Base-by-base conservation (phyloP, 2,888 invertebrate genomes). In the Argyresthia albistria region DNA sequence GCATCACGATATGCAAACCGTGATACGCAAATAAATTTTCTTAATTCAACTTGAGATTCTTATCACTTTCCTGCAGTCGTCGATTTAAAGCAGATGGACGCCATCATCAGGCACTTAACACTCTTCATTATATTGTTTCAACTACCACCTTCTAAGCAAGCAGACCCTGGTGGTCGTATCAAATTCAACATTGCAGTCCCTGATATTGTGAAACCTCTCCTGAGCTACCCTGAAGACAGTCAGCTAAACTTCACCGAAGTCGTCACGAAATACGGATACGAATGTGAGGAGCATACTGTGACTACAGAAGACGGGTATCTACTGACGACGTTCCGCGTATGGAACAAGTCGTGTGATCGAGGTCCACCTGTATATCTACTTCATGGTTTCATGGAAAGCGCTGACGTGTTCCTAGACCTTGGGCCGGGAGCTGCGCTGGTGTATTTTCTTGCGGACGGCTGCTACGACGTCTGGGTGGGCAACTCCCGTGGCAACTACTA, bases 291-390 rank as follows among this genome's bases (percentile, higher is more conserved):
- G n/a, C 43, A 53, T 15, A 25, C 35, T 6, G 53, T 53, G 43
- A 39, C n/a, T 14, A 53, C 53, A 6, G 36, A 49, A 43, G 53
- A 53, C 15, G 53, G 53, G 8, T 53, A 43, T 14, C 14, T 49
- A 8, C 45, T 53, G 36, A 9, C 12, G 8, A 14, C 49, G 45
- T 43, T 11, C 16, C 48, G 53, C 12, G 10, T 53, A 10, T 35
- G 36, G 10, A 16, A 9, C 8, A 12, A 11, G n/a, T 35, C 42
- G 11, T 37, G 43, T 48, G 12, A 14, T 3, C 15, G 10, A 8
- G 43, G 14, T 11, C 10, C 43, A 37, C 53, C 53, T 11, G 53
- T 53, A 12, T 16, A 49, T 2, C 12, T 53, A 9, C 15, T 49
- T 48, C 53, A 42, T 46, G 53, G 53, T 1, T 10, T 53, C 8